A percentile compares a stretch with the other conserved stretches of the same genome.
Conservation (phyloP, 2,797 vertebrate genomes). For the Spatula versicolor region DNA sequence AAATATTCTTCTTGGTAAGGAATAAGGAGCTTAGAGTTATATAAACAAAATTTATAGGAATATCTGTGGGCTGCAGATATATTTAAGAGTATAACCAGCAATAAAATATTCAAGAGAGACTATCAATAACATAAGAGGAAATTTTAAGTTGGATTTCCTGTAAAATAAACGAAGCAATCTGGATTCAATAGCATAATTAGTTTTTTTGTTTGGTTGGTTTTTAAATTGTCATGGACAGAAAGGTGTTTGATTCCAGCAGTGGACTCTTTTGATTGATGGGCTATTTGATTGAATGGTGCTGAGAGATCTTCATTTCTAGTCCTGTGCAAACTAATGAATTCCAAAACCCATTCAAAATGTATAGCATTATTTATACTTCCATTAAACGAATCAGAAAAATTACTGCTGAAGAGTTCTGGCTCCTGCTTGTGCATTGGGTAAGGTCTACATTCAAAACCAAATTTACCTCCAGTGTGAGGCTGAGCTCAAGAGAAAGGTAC, state of each 20-base stretch:
- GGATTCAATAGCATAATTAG: not conserved
- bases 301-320: constrained; percentile 42
- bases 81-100: constrained; percentile 4
- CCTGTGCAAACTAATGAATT: not conserved
- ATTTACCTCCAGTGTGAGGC: not conserved
- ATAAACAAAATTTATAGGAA: constrained; percentile 33
- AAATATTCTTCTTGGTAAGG: not conserved
- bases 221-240: constrained; percentile 11
- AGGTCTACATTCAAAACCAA: not conserved
- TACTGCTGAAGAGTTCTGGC: not conserved
- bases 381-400: constrained; percentile 21
- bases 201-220: not conserved
- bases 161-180: not conserved
- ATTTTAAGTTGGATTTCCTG: not conserved
- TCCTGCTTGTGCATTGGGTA: not conserved
- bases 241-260: constrained; percentile 2
- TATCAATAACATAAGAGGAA: constrained; percentile 5
- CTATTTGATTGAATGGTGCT: not conserved
- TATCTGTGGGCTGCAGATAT: not conserved
- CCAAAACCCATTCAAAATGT: constrained; percentile 31
- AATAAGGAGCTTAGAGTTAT: constrained; percentile 13
- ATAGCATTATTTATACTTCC: constrained; percentile 7
- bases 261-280: not conserved
- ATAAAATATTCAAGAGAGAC: constrained; percentile 15
- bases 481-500: not conserved